Conservation (phyloP, 2,113 vertebrate genomes). For the Tetraodon nigroviridis region DNA sequence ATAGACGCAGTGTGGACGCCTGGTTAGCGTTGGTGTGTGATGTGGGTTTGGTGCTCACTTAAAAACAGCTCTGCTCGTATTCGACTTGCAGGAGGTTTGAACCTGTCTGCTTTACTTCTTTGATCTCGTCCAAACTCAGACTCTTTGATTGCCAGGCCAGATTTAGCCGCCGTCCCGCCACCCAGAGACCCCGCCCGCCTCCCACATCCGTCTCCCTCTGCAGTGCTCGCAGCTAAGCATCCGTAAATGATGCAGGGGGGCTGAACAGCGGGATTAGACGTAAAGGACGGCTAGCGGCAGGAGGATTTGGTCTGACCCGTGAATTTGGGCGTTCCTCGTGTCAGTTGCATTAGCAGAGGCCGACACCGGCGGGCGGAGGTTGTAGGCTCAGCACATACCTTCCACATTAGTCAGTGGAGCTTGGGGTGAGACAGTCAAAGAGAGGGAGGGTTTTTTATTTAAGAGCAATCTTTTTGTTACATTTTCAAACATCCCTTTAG, state of each 20-base stretch:
- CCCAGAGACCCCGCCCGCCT: conserved; percentile 14
- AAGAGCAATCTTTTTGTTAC: conserved; percentile 10
- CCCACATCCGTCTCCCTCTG: conserved; percentile 31
- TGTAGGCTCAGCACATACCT: conserved; percentile 75
- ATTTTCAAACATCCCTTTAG: conserved; percentile 8
- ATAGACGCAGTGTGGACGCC: no score
- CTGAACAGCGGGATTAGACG: conserved; percentile 50
- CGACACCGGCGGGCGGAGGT: conserved; percentile 45
- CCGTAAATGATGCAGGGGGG: conserved; percentile 52
- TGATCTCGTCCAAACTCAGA: conserved; percentile 49
- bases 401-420: conserved; percentile 68
- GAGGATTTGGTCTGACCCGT: conserved; percentile 58
- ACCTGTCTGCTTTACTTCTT: conserved; percentile 55
- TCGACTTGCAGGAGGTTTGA: neutral
- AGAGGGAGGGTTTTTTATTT: conserved; percentile 45
- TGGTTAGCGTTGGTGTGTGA: no score
- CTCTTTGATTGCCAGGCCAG: conserved; percentile 50
- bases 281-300: conserved; percentile 44
- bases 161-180: conserved; percentile 42
- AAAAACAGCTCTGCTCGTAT: no score
- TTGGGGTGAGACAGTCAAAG: conserved; percentile 42
- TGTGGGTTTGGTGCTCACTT: no score
- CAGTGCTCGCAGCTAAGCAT: conserved; percentile 51
- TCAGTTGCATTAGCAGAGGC: conserved; percentile 71
- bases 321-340: conserved; percentile 62